phyloP scores from a whole-genome alignment of 2,888 invertebrate genomes.

The Chrysopilus asiliformis region DNA sequence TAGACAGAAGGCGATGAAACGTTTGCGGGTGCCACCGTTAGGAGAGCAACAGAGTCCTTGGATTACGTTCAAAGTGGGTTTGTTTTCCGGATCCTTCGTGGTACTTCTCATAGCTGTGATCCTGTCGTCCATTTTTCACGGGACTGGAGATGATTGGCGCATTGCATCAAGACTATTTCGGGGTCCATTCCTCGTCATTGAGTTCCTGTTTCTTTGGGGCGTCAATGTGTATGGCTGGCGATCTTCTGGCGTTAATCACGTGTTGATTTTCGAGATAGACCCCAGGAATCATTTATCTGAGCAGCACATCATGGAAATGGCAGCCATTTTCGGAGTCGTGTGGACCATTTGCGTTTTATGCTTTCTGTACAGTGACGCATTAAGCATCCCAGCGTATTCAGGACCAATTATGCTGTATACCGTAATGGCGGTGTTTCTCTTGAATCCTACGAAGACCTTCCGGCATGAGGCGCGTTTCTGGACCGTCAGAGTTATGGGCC shows the following conservation, averaged over 20 bases:
- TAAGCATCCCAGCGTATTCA: slow-evolving; percentile 62
- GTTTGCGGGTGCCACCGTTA: slow-evolving; percentile 70
- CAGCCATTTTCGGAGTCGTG: slow-evolving; percentile 60
- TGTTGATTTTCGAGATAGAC: slow-evolving; percentile 70
- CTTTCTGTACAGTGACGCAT: slow-evolving; percentile 49
- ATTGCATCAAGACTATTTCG: slow-evolving; percentile 66
- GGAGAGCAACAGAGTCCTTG: slow-evolving; percentile 72
- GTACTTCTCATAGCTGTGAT: slow-evolving; percentile 59
- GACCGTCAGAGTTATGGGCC: slow-evolving; percentile 44
- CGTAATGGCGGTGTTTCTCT: slow-evolving; percentile 52
- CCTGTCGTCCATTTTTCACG: slow-evolving; percentile 46
- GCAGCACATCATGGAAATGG: slow-evolving; percentile 63
- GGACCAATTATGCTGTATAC: slow-evolving; percentile 57
- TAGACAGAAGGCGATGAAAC: slow-evolving; percentile 75
- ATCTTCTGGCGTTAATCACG: slow-evolving; percentile 70
- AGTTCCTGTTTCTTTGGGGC: slow-evolving; percentile 63
- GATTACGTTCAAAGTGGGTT: slow-evolving; percentile 73
- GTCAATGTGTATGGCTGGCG: slow-evolving; percentile 73
- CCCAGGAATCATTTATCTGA: slow-evolving; percentile 63
- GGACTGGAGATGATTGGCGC: slow-evolving; percentile 42
- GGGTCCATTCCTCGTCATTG: slow-evolving; percentile 60
- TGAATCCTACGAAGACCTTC: slow-evolving; percentile 65
- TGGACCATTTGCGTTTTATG: slow-evolving; percentile 55
- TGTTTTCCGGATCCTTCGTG: slow-evolving; percentile 70
- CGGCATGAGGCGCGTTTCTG: slow-evolving; percentile 64